These are phyloP conservation scores for Hybognathus amarus DNA, from an alignment of 2,797 vertebrate species.

Conservation along the genomic window DNA sequence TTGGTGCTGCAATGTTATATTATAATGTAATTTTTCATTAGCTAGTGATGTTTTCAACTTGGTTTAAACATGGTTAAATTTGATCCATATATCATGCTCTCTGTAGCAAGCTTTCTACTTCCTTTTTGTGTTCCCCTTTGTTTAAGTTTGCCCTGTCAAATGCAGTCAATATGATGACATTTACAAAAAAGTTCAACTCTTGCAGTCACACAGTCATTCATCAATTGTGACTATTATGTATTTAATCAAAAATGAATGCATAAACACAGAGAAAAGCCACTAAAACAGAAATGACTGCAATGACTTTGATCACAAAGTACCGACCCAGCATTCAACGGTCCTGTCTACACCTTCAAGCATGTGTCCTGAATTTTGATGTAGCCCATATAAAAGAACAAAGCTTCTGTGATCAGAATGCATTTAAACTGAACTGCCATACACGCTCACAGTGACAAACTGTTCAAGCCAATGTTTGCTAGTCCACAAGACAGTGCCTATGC, in stretches of 20 bases:
- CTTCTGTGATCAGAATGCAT: constrained; percentile 26
- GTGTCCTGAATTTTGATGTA: constrained; percentile 42
- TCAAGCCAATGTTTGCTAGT: neutral
- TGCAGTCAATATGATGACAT: constrained; percentile 4
- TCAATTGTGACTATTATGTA: constrained; percentile 23
- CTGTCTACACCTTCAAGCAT: constrained; percentile 8
- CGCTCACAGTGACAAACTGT: neutral
- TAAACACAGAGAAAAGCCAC: constrained; percentile 21
- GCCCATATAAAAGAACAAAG: constrained; percentile 27
- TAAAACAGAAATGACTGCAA: constrained; percentile 26
- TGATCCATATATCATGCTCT: constrained; percentile 12
- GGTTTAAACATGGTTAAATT: neutral
- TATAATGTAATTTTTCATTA: neutral
- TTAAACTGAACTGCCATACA: neutral
- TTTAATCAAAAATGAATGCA: constrained; percentile 30
- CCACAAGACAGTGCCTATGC: neutral
- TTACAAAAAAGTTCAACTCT: neutral
- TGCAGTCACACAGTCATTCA: neutral
- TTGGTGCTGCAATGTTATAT: constrained; percentile 1
- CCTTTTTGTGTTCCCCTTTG: neutral
- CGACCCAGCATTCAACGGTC: constrained; percentile 24
- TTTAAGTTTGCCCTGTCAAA: constrained; percentile 25
- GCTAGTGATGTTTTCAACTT: neutral
- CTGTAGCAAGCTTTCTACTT: neutral
- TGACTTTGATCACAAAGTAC: constrained; percentile 34